These are phyloP conservation scores for Ceuthmochares aereus DNA, from an alignment of 2,113 vertebrate species.

Conservation along the genomic window DNA sequence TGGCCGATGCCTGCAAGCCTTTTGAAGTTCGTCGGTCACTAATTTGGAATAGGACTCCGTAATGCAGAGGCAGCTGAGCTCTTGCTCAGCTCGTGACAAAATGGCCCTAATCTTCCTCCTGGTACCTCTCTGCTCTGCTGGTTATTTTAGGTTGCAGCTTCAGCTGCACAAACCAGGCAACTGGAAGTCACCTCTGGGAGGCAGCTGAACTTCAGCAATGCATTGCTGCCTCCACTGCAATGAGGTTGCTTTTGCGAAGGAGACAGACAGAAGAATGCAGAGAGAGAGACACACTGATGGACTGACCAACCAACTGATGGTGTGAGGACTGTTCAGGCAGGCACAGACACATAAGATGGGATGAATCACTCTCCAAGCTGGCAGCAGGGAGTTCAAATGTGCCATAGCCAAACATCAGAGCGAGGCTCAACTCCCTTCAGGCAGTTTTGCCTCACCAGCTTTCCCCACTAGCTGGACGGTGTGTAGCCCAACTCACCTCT, in stretches of 20 bases:
- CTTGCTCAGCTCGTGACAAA: not conserved
- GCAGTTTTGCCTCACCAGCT: not conserved
- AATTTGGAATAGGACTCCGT: not conserved
- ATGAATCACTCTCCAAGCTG: not conserved
- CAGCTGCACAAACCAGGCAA: not conserved
- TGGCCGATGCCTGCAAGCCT: not conserved
- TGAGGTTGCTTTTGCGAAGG: not conserved
- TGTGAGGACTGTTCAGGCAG: fast-evolving
- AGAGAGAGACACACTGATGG: not conserved
- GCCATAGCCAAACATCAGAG: not conserved
- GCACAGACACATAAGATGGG: not conserved
- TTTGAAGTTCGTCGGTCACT: not conserved
- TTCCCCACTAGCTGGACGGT: not conserved
- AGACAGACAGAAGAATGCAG: not conserved
- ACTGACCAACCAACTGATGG: fast-evolving
- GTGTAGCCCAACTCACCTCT: fast-evolving
- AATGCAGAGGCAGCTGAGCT: not conserved
- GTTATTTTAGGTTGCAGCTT: not conserved
- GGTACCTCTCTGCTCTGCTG: not conserved
- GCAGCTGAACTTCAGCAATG: constrained; percentile 50
- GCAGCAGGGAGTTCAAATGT: not conserved
- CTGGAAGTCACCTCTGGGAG: constrained; percentile 52
- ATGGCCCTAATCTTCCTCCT: not conserved
- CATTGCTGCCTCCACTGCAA: not conserved
- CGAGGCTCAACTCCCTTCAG: not conserved